phyloP scores from a whole-genome alignment of 2,888 invertebrate species.

The Sisyra terminalis region DNA sequence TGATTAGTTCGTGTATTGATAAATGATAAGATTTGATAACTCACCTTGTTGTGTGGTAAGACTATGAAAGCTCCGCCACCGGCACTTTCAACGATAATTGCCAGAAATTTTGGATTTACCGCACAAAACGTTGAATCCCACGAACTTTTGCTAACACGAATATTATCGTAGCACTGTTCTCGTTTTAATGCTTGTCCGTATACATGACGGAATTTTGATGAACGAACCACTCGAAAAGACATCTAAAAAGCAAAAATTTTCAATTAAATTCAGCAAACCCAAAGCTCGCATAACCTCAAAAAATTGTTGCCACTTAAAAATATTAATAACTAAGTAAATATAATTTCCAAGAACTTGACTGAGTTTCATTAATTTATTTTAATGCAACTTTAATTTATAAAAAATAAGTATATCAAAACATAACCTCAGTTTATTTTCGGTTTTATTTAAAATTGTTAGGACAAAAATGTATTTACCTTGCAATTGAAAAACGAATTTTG shows the following conservation, averaged over 20 bases:
- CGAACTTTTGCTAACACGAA: constrained; percentile 91
- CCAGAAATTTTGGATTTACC: constrained; percentile 94
- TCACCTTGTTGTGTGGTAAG: constrained; percentile 80
- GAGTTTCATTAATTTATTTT: background rate
- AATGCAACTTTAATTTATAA: background rate
- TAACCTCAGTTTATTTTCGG: constrained; percentile 1
- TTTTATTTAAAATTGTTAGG: too few relatives aligned
- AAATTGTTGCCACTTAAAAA: constrained; percentile 1
- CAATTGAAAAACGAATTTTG: too few relatives aligned
- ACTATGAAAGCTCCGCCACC: constrained; percentile 94
- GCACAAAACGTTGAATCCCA: constrained; percentile 98
- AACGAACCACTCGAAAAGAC: constrained; percentile 94
- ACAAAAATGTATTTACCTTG: too few relatives aligned
- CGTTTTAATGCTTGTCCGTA: constrained; percentile 78
- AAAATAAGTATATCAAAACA: background rate
- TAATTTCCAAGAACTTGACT: too few relatives aligned
- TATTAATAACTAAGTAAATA: too few relatives aligned
- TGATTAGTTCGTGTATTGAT: too few relatives aligned
- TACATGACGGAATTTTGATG: constrained; percentile 96
- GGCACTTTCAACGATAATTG: constrained; percentile 92
- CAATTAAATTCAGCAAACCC: background rate
- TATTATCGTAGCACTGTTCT: constrained; percentile 95
- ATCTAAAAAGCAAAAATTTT: constrained; percentile 34
- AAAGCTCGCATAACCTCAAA: background rate
- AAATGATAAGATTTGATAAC: constrained; percentile 10